Evolutionary conservation across 2,113 vertebrate genomes (phyloP), one percentile per base, ranked within the genome.

Genomic region (Anhinga anhinga): DNA sequence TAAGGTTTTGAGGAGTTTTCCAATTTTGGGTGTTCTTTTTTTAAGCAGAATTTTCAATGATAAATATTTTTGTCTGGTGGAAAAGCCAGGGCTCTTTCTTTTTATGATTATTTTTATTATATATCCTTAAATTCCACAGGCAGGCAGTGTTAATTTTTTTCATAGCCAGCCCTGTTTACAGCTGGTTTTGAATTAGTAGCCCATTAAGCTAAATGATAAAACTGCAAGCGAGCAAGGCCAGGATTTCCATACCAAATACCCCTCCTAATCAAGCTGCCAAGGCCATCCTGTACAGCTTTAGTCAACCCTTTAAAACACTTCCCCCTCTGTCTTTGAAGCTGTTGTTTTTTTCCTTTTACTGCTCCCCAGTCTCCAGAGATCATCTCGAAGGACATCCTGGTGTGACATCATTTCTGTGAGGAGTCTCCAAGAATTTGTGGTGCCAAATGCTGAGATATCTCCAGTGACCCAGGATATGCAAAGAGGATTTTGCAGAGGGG

Each of bases 131-230:
- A 95, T 96, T 96, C 94, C 85, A 91, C 61, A 82, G 91, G 71
- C 93, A 97, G 74, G 50, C 82, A 93, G 44, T 94, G 91, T 87
- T 95, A 84, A 66, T 94, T 93, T 91, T 95, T 97, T 95, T 94
- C 83, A 89, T 49, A 90, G 93, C 82, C 45, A 74, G 72, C 44
- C 42, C 77, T 91, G 84, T 84, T 96, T 96, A 92, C 85, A 80
- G 55, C 95, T 91, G 71, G 49, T 61, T 91, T 89, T 96, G 93
- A 95, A 95, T 90, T 95, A 95, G 77, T 76, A 86, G 66, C 44
- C 92, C 74, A 93, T 96, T 95, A 97, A 96, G 87, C 81, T 93
- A 96, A 95, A 95, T 85, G 86, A 96, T 97, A 96, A 95, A 95
- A 82, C 84, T 70, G 74, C 10, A 30, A 93, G 84, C 59, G 90